phyloP scores from a whole-genome alignment of 1,140 invertebrate genomes.

The Lepidurus packardi region DNA sequence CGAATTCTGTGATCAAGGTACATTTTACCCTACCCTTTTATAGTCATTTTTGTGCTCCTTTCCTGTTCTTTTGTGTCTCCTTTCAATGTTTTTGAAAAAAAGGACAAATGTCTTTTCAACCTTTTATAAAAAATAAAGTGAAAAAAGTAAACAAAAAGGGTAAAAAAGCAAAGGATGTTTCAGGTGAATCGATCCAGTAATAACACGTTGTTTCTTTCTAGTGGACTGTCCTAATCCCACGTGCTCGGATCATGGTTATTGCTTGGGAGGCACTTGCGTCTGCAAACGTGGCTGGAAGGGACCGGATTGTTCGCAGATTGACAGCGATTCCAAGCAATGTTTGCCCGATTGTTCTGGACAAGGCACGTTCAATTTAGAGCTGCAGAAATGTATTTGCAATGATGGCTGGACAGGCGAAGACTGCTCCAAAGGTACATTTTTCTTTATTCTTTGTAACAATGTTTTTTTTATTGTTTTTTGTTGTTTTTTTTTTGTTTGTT shows the following conservation, averaged over 20 bases:
- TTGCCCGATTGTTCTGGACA: slow-evolving; percentile 89
- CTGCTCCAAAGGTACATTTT: slow-evolving; percentile 69
- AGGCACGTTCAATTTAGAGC: slow-evolving; percentile 88
- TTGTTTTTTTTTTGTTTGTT: too few species aligned
- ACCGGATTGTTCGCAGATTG: slow-evolving; percentile 79
- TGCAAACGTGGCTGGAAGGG: slow-evolving; percentile 98
- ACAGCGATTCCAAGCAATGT: slow-evolving; percentile 87
- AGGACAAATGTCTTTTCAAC: background rate
- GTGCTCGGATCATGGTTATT: slow-evolving; percentile 92
- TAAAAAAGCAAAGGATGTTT: background rate
- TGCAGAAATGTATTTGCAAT: slow-evolving; percentile 84
- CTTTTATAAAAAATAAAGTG: too few species aligned
- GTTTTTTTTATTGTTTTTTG: too few species aligned
- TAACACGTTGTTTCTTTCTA: slow-evolving; percentile 42
- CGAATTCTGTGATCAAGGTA: slow-evolving; percentile 81
- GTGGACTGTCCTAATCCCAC: slow-evolving; percentile 91
- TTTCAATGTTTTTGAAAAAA: too few species aligned
- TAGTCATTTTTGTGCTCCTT: background rate
- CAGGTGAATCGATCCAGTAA: slow-evolving; percentile 1
- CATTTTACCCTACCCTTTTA: slow-evolving; percentile 37
- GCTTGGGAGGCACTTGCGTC: slow-evolving; percentile 88
- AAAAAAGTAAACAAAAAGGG: too few species aligned
- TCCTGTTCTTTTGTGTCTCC: background rate
- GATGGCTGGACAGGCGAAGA: slow-evolving; percentile 88
- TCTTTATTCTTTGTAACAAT: too few species aligned